These are phyloP conservation scores for Caranx ignobilis DNA, from an alignment of 2,113 vertebrate genomes.

Conservation along the genomic window DNA sequence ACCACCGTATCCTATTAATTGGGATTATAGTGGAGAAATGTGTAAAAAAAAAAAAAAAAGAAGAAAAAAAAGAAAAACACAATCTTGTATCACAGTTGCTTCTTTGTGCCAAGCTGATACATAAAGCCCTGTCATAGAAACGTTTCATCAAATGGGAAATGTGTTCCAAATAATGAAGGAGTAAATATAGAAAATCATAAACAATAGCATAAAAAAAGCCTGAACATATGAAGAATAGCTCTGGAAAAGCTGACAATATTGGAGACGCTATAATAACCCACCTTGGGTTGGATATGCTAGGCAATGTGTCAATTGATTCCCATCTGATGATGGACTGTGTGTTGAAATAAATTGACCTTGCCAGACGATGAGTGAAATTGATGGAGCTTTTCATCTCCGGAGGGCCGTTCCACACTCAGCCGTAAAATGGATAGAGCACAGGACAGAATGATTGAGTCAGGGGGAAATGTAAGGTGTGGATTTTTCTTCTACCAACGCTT, in stretches of 20 bases:
- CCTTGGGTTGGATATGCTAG: constrained; percentile 76
- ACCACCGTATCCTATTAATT: constrained; percentile 77
- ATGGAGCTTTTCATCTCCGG: constrained; percentile 83
- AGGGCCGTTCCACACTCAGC: constrained; percentile 73
- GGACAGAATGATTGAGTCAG: constrained; percentile 68
- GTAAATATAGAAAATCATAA: constrained; percentile 53
- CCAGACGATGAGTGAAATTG: constrained; percentile 83
- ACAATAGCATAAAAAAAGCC: constrained; percentile 15
- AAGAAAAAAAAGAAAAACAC: not conserved
- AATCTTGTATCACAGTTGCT: constrained; percentile 46
- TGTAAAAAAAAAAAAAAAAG: constrained; percentile 34
- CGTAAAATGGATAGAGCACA: constrained; percentile 73
- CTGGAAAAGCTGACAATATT: constrained; percentile 69
- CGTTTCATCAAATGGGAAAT: constrained; percentile 33
- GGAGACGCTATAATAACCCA: constrained; percentile 71
- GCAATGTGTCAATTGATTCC: constrained; percentile 82
- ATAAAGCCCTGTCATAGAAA: constrained; percentile 38
- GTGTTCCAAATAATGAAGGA: constrained; percentile 26
- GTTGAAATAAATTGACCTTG: constrained; percentile 85
- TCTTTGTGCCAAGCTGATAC: constrained; percentile 49
- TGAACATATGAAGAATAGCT: constrained; percentile 52
- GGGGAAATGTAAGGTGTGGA: constrained; percentile 63
- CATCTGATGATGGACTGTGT: constrained; percentile 82
- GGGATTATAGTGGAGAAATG: constrained; percentile 66
- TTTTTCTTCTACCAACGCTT: constrained; percentile 67